Base-by-base conservation (phyloP, 2,797 vertebrate genomes). In the Ctenopoma multispine region DNA sequence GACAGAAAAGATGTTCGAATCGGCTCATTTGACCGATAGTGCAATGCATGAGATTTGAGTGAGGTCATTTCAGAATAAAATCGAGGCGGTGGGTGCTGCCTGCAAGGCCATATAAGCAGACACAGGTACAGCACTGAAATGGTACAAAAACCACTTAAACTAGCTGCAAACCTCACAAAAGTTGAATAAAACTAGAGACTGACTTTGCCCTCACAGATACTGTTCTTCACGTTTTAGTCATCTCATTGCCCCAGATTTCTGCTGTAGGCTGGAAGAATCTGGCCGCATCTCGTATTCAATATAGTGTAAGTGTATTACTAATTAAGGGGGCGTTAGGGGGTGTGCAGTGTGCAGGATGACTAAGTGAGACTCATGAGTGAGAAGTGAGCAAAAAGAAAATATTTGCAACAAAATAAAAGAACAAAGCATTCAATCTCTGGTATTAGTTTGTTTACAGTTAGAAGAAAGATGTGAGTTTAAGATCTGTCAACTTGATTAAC, bases 311-410 rank as follows among this genome's bases (percentile, higher is more conserved):
- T 76, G 68, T 76, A 68, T 80, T 76, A 72, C 59, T 80, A 77
- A 80, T 82, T 51, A 69, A 73, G 77, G 72, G 63, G 79, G 69
- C 49, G 80, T 83, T 34, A 51, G 61, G 46, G 67, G 62, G 70
- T 56, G 69, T 56, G 58, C 58, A 63, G 70, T 56, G 69, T 51
- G 61, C 55, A 63, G 72, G 55, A 75, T 81, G 80, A 84, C 64
- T 81, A 81, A 80, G 73, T 66, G 58, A 74, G 72, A 80, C 59
- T 67, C 40, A 57, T 38, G 14, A 13, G 29, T 44, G 59, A 70
- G 61, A 55, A 62, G 63, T 34, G 51, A 63, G 66, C 56, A 54
- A 57, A 71, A 49, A 36, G 8, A 57, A 60, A 55, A 68, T 14
- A 40, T 18, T 58, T 41, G 63, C 4, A 23, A 59, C 17, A 23